These are phyloP conservation scores for Tarsius wallacei DNA, from an alignment of 2,797 vertebrate genomes.

Conservation along the genomic window DNA sequence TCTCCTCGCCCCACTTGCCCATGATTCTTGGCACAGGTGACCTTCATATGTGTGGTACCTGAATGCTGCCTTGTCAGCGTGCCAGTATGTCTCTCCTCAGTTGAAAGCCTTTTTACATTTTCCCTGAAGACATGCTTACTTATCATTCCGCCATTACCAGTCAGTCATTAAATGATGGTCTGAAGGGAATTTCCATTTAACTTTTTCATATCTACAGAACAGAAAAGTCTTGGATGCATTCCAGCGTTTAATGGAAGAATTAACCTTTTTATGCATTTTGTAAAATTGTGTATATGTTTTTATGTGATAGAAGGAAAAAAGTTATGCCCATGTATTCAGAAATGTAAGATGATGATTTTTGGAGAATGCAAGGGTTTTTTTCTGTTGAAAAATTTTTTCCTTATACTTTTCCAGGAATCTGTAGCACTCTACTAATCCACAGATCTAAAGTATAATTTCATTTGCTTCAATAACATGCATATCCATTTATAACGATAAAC, in stretches of 20 bases:
- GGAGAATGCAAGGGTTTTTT: not conserved
- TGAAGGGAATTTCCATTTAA: not conserved
- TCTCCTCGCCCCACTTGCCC: not conserved
- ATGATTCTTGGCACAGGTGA: not conserved
- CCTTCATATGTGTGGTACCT: not conserved
- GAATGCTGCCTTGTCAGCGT: fast-evolving
- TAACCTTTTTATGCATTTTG: not conserved
- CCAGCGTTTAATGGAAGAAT: not conserved
- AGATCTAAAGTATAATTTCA: not conserved
- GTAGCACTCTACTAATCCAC: not conserved
- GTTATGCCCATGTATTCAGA: not conserved
- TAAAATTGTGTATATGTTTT: not conserved
- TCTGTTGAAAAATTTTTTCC: not conserved
- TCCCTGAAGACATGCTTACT: not conserved
- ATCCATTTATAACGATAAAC: not conserved
- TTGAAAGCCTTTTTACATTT: not conserved
- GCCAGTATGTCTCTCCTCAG: not conserved
- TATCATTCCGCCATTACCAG: not conserved
- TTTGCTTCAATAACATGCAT: not conserved
- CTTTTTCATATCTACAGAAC: not conserved
- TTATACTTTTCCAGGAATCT: not conserved
- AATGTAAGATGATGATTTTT: not conserved
- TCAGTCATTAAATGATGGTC: not conserved
- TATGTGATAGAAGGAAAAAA: not conserved
- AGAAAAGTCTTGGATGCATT: not conserved